Conservation (phyloP, 37 sponge, comb jelly and placozoan genomes). For the Corticium candelabrum region DNA sequence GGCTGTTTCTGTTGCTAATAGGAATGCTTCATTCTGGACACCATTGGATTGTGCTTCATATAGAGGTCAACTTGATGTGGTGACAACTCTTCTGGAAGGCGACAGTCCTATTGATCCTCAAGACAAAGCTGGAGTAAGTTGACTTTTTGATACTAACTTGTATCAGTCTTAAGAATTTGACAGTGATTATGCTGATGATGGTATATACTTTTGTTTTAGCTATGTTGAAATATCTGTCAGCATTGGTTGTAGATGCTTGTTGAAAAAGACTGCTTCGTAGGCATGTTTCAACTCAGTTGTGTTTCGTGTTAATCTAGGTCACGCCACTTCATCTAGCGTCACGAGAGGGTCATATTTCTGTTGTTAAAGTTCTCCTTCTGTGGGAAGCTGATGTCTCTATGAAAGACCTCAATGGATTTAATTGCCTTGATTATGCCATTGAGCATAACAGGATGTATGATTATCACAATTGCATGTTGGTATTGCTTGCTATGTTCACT, state of each 20-base stretch:
- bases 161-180: background rate
- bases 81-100: conserved; percentile 42
- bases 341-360: conserved; percentile 39
- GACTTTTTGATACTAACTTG: background rate
- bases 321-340: conserved; percentile 86
- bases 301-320: background rate
- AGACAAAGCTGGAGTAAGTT: conserved; percentile 39
- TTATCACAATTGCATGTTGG: background rate
- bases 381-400: conserved; percentile 46
- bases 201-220: too few relatives aligned
- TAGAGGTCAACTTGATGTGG: conserved; percentile 24
- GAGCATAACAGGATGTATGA: conserved; percentile 15
- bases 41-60: conserved; percentile 72
- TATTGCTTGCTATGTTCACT: background rate
- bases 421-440: conserved; percentile 76
- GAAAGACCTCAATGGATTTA: conserved; percentile 23
- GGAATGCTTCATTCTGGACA: conserved; percentile 61
- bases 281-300: too few relatives aligned
- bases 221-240: too few relatives aligned
- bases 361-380: conserved; percentile 43
- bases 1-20: background rate
- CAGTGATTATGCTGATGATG: background rate
- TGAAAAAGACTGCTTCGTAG: too few relatives aligned
- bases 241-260: too few relatives aligned
- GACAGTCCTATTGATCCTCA: conserved; percentile 54